Base-by-base conservation (phyloP, 2,113 vertebrate genomes). In the Corythoichthys intestinalis region DNA sequence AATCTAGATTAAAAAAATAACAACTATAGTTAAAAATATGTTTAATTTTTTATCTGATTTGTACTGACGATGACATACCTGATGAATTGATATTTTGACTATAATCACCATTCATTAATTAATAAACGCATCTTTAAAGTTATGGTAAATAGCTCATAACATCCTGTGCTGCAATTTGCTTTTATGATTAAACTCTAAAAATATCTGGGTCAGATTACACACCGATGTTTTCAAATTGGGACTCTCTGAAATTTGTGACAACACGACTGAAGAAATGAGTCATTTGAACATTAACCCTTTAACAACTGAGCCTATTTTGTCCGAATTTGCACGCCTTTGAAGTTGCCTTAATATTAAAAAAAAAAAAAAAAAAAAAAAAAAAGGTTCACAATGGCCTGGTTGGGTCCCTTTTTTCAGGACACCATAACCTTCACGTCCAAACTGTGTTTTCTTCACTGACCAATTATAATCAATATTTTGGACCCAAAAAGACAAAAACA, bases 201-300 rank as follows among this genome's bases (percentile, higher is more conserved):
- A 77, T 37, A 57, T 50, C 8, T 49, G 66, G 74, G 71, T 78
- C 73, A 70, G 69, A 76, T 57, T 71, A 73, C 75, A 71, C 71
- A 58, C 28, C 50, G 64, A 47, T 49, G 37, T 59, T 39, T 49
- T 70, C 35, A 52, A 71, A 41, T 66, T 67, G 54, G 56, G 66
- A 44, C 1, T 53, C 59, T 70, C 63, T 72, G 1, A 56, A 66
- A 72, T 71, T 35, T 20, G 69, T 50, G 67, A 56, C 12, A 12
- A 70, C 11, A 73, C 11, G 11, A 58, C 65, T 57, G 69, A 74
- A 74, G 17, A 48, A 70, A 78, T 65, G 53, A 7, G 48, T 35
- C 10, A 11, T 62, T 71, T 28, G 9, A 28, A 72, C 75, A 69
- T 38, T 39, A 69, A 46, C 54, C 69, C 71, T 66, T n/a, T 37